A percentile compares a stretch with the other conserved stretches of the same genome.
These are phyloP conservation scores for Dendrocincla tyrannina DNA, from an alignment of 2,797 vertebrate genomes.

Conservation along the genomic window DNA sequence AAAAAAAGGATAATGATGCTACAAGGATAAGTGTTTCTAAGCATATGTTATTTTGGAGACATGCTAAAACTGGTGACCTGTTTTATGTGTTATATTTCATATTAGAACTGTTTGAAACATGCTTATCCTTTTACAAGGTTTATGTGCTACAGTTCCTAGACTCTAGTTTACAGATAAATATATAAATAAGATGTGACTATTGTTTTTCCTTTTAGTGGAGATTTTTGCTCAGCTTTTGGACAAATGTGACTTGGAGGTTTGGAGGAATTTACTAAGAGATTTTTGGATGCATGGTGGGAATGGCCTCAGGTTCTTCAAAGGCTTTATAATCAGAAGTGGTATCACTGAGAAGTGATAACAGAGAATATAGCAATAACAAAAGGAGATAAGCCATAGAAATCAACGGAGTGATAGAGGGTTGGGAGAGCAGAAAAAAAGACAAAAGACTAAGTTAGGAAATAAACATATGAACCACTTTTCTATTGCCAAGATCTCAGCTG, in stretches of 20 bases:
- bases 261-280: background rate
- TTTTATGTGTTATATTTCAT: background rate
- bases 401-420: background rate
- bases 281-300: background rate
- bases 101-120: background rate
- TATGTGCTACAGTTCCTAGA: background rate
- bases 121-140: background rate
- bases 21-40: background rate
- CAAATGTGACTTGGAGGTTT: background rate
- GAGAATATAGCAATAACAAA: background rate
- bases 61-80: background rate
- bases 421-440: background rate
- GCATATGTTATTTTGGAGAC: background rate
- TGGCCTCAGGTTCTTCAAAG: background rate
- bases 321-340: background rate
- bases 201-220: background rate
- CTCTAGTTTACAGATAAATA: background rate
- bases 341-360: background rate
- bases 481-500: conserved; percentile 33
- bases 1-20: background rate
- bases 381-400: conserved; percentile 23
- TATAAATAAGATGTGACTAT: background rate
- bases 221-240: conserved; percentile 27
- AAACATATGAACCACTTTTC: conserved; percentile 20
- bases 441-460: conserved; percentile 24